Conservation (phyloP, 2,797 vertebrate genomes). For the Morus bassanus region DNA sequence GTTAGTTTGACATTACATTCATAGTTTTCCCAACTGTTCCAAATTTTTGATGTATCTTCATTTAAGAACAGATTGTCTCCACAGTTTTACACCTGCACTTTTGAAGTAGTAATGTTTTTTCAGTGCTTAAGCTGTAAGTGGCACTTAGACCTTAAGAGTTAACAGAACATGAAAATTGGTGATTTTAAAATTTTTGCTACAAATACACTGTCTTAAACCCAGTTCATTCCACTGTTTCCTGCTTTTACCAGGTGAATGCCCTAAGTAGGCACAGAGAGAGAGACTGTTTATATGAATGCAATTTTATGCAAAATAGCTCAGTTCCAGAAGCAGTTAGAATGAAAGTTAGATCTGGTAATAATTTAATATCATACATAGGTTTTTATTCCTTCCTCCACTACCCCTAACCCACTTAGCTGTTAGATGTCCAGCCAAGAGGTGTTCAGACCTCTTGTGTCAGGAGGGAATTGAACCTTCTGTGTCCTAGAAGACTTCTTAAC, state of each 20-base stretch:
- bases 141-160: neutral
- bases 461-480: neutral
- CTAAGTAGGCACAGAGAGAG: neutral
- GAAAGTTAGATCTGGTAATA: neutral
- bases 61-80: neutral
- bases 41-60: neutral
- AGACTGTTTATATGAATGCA: neutral
- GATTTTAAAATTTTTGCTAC: neutral
- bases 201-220: neutral
- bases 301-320: neutral
- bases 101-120: neutral
- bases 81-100: neutral
- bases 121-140: neutral
- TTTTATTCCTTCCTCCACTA: neutral
- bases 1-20: neutral
- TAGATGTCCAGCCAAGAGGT: neutral
- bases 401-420: neutral
- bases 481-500: neutral
- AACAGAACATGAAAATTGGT: neutral
- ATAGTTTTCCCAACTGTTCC: neutral
- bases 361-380: neutral
- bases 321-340: neutral
- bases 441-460: neutral
- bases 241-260: neutral
- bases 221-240: neutral